These are phyloP conservation scores for Callimorpha dominula DNA, from an alignment of 2,888 invertebrate species.

Conservation along the genomic window DNA sequence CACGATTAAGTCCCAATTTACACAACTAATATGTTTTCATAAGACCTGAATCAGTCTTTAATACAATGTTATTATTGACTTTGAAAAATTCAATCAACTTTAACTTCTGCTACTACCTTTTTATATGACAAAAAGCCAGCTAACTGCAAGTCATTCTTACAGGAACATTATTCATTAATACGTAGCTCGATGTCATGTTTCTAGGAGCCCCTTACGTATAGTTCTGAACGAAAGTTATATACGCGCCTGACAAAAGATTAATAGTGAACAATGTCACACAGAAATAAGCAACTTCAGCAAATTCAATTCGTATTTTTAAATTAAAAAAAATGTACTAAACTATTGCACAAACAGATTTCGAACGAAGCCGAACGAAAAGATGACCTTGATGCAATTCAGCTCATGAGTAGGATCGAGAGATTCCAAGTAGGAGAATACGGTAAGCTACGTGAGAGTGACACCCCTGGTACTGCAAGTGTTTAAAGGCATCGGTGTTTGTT, in stretches of 20 bases:
- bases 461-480: not conserved
- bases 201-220: conserved; percentile 54
- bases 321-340: not conserved
- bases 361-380: not conserved
- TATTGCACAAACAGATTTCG: not conserved
- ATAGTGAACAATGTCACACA: not conserved
- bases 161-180: conserved; percentile 72
- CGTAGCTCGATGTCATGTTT: conserved; percentile 69
- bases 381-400: not conserved
- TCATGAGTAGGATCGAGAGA: not conserved
- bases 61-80: not conserved
- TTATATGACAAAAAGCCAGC: conserved; percentile 22
- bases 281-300: not conserved
- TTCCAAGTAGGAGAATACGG: not conserved
- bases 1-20: too few relatives aligned
- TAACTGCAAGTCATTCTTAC: conserved; percentile 71
- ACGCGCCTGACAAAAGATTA: not conserved
- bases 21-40: too few relatives aligned
- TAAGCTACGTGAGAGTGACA: not conserved
- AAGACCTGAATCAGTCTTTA: too few relatives aligned
- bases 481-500: not conserved
- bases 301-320: too few relatives aligned
- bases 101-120: conserved; percentile 29
- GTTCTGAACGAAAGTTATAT: conserved; percentile 1
- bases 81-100: conserved; percentile 6